Percentiles rank a stretch among this genome's conserved stretches.
Conservation (phyloP, 2,888 invertebrate genomes). For the Phlogophora meticulosa region DNA sequence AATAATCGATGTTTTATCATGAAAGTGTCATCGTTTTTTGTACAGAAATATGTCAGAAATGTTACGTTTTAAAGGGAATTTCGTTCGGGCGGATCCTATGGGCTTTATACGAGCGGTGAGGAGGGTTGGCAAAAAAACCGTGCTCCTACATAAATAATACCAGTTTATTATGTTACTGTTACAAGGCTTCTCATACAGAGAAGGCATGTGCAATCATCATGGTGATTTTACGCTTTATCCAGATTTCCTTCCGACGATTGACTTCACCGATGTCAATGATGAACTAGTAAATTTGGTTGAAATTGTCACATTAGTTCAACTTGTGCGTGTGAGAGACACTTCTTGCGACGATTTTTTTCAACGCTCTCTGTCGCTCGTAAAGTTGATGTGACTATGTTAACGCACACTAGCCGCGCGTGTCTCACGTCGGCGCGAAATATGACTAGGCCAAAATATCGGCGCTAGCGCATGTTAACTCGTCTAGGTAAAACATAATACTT, state of each 20-base stretch:
- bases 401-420: background rate
- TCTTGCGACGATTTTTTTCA: background rate
- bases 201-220: too few relatives aligned
- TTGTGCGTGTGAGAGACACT: too few relatives aligned
- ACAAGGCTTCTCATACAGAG: too few relatives aligned
- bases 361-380: background rate
- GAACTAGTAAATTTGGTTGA: too few relatives aligned
- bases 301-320: too few relatives aligned
- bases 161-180: too few relatives aligned
- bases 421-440: background rate
- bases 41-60: conserved; percentile 25
- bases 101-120: background rate
- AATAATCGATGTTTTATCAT: conserved; percentile 48
- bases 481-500: background rate
- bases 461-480: background rate
- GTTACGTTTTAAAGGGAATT: conserved; percentile 26
- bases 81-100: background rate
- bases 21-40: conserved; percentile 24
- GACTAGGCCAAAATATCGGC: background rate
- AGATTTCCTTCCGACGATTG: too few relatives aligned
- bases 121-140: too few relatives aligned
- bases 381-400: too few relatives aligned
- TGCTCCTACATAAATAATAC: too few relatives aligned
- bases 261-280: too few relatives aligned
- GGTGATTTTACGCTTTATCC: too few relatives aligned